These are phyloP conservation scores for Hystrix brachyura DNA, from an alignment of 2,113 vertebrate genomes.

Conservation along the genomic window DNA sequence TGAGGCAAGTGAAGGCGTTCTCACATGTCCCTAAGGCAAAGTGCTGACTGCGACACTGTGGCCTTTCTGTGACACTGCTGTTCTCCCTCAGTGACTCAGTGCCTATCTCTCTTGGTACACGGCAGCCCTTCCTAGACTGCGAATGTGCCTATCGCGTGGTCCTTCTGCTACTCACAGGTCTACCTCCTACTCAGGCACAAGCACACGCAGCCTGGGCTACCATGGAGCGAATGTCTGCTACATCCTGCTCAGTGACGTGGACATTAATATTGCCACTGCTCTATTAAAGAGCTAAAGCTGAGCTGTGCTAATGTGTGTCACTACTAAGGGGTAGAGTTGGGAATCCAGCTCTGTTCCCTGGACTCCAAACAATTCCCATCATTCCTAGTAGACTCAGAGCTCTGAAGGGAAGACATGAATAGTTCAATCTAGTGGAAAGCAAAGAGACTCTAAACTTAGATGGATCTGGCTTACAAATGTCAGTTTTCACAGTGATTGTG, in stretches of 20 bases:
- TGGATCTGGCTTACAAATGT: neutral
- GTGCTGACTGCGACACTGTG: too few species aligned
- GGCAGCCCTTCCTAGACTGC: neutral
- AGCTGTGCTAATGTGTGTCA: neutral
- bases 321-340: neutral
- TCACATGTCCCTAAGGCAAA: neutral
- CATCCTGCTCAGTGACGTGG: neutral
- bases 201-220: neutral
- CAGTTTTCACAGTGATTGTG: neutral
- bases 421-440: neutral
- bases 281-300: neutral
- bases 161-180: neutral
- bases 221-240: neutral
- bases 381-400: neutral
- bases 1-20: neutral
- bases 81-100: neutral
- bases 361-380: neutral
- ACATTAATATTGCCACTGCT: neutral
- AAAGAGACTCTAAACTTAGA: neutral
- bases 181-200: neutral
- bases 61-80: neutral
- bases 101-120: neutral
- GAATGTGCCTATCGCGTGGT: neutral
- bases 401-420: neutral
- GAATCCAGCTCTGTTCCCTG: neutral